Percentiles rank a stretch among this genome's conserved stretches.
phyloP scores from a whole-genome alignment of 2,888 invertebrate genomes.

The Drymonia ruficornis region DNA sequence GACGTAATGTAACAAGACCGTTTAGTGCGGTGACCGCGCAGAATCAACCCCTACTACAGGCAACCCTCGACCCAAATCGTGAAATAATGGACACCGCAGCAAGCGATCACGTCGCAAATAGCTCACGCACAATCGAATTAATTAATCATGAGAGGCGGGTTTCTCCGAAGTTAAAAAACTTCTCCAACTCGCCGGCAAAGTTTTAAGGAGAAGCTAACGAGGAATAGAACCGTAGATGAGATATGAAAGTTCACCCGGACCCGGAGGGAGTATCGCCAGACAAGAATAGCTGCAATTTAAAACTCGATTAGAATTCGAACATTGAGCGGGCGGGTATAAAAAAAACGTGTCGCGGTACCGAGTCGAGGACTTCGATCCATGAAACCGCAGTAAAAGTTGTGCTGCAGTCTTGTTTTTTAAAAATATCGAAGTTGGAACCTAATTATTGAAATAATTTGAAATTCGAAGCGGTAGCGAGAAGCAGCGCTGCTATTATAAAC shows the following conservation, averaged over 20 bases:
- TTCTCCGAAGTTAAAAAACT: conserved; percentile 77
- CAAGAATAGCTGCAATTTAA: conserved; percentile 84
- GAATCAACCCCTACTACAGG: conserved; percentile 61
- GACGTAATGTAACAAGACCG: conserved; percentile 66
- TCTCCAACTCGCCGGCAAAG: conserved; percentile 68
- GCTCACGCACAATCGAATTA: conserved; percentile 81
- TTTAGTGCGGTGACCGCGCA: conserved; percentile 76
- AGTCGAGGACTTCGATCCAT: conserved; percentile 46
- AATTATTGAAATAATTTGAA: conserved; percentile 33
- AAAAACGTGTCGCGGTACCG: conserved; percentile 60
- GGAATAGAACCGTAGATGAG: conserved; percentile 71
- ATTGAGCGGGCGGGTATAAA: conserved; percentile 75
- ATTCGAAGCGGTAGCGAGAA: conserved; percentile 26
- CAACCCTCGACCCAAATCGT: conserved; percentile 71
- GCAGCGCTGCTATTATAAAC: background rate
- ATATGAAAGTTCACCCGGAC: conserved; percentile 73
- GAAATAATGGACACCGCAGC: conserved; percentile 73
- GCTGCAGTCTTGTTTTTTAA: conserved; percentile 42
- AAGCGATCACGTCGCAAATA: conserved; percentile 70
- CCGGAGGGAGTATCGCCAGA: conserved; percentile 62
- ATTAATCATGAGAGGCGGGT: conserved; percentile 80
- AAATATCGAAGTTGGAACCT: conserved; percentile 37
- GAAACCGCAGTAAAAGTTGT: conserved; percentile 46
- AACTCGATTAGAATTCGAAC: conserved; percentile 83
- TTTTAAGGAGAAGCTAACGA: conserved; percentile 83